Evolutionary conservation across 2,888 invertebrate species (phyloP), one percentile per base, ranked within the genome.

Genomic region (Brachylomia viminalis): DNA sequence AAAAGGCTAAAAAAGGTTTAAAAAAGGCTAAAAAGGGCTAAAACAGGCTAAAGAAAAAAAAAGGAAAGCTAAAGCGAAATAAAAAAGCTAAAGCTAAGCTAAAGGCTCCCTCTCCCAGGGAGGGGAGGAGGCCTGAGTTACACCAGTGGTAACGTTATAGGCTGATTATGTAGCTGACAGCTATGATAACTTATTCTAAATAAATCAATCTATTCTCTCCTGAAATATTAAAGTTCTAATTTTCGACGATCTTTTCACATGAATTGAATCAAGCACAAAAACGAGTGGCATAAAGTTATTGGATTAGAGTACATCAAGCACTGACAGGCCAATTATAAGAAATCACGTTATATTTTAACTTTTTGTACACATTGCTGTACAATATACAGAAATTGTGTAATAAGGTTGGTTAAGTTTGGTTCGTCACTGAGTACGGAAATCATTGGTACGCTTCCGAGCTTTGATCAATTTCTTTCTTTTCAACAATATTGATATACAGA

Each of bases 241-340:
- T 38, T 64, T 64, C 38, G 20, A 62, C 58, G 17, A 54, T 65
- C 38, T 42, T 54, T 74, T 49, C 30, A 58, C n/a, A 59, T 68
- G 45, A 68, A 38, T 8, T 8, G 30, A 70, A 15, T 61, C 33
- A 23, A 70, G 45, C 42, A 42, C 54, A 77, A 84, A 78, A 78
- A 80, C 23, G 45, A 54, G 11, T 54, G 30, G 30, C 59, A 66
- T 66, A 38, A 30, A 77, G 62, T 71, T 74, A 67, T 69, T 64
- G 30, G 64, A 75, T 78, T 68, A 56, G 23, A 74, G 27, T 74
- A 45, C 64, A 72, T 79, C 52, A 77, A 77, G 42, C 61, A 69
- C 65, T 84, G 77, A 78, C 82, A 80, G 68, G 72, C 49, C 78
- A 79, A 80, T 83, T 85, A 76, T 67, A 54, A 38, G n/a, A 72